Evolutionary conservation across 2,888 invertebrate genomes (phyloP), one percentile per base, ranked within the genome.

Genomic region (Syrphus vitripennis): DNA sequence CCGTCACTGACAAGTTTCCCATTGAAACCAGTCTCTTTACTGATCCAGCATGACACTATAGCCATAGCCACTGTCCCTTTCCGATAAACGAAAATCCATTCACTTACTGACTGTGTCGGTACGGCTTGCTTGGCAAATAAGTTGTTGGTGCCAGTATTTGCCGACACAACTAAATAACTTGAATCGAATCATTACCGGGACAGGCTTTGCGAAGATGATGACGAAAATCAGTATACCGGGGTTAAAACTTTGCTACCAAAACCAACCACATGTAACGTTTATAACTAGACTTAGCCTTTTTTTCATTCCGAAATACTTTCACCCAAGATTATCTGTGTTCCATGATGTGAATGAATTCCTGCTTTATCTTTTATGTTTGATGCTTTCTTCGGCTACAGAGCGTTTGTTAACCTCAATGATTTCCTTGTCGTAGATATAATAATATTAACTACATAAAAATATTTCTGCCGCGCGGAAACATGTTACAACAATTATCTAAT

Each of bases 351-450:
- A 83, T 70, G 70, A 77, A 81, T 81, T 84, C 72, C 72, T 71
- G 81, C 55, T 72, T 76, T 70, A 21, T n/a, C 16, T 29, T n/a
- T 40, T 10, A 37, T 50, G 10, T n/a, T n/a, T 69, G 16, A 63
- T 59, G 75, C 69, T 57, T 80, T 69, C 45, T 69, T 84, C 24
- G n/a, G 31, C 16, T 16, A 57, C 21, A 42, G 71, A 67, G 21
- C 81, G 61, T 84, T 77, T 81, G 31, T 81, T 84, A 76, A 84
- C 84, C 84, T 76, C 45, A 53, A 19, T 61, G 19, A 65, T 65
- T 63, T 45, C 61, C 79, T 67, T 53, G 34, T 55, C 59, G 19
- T 61, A 59, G 37, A 65, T 65, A 29, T 7, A 0, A n/a, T n/a
- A n/a, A n/a, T n/a, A n/a, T n/a, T n/a, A n/a, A n/a, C n/a, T 26